Base-by-base conservation (phyloP, 2,888 invertebrate species). In the Lepidochitona cinerea region DNA sequence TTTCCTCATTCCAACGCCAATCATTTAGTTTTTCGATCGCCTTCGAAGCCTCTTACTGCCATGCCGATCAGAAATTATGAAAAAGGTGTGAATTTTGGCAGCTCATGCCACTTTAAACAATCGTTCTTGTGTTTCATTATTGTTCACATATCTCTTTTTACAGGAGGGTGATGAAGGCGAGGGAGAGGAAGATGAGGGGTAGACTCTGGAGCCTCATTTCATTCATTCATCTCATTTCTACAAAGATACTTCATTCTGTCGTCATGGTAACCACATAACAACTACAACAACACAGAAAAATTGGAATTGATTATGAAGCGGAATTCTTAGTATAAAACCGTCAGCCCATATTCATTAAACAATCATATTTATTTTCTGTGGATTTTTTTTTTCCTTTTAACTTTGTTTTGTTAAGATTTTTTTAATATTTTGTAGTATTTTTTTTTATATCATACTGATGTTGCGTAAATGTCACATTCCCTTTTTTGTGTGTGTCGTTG, bases 151-250 rank as follows among this genome's bases (percentile, higher is more conserved):
- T 41, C 18, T 41, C 18, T 18, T 41, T 18, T 41, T 41, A 41
- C 41, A 59, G 59, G 59, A 59, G 9, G 26, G 26, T 23, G 59
- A 59, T 14, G 59, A 23, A 9, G 59, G 3, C 12, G 59, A 59
- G 26, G 59, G 26, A 26, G 59, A 59, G 14, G 59, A 59, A 59
- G 59, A 59, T 32, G 59, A 59, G 59, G 59, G 59, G 23, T 59
- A 59, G 32, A 49, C 49, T 49, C 49, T 49, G 3, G 23, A 29
- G 29, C 59, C 26, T 59, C 59, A 59, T 59, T 29, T 59, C 59
- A 59, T 59, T 59, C 59, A 59, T 59, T 29, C 23, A 14, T 14
- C 32, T 32, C 26, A 59, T n/a, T n/a, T n/a, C n/a, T n/a, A n/a
- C n/a, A n/a, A n/a, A n/a, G n/a, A n/a, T n/a, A n/a, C n/a, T n/a